Base-by-base conservation (phyloP, 1,140 invertebrate genomes). In the Nylanderia fulva region DNA sequence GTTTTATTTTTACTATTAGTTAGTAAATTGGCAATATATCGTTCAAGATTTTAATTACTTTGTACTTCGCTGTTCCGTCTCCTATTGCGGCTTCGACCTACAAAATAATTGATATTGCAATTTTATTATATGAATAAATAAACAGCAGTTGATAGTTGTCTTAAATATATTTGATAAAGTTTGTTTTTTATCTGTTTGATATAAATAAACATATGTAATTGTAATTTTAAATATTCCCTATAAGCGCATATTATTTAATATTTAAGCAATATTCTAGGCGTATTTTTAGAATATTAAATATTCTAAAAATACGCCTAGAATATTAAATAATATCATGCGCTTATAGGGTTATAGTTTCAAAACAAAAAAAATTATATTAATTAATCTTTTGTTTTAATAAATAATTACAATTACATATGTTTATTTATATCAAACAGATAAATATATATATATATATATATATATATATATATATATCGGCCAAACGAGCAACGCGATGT, bases 11-110 rank as follows among this genome's bases (percentile, higher is more conserved):
- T 60, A 56, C 52, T 4, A 58, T 45, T 21, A 18, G 15, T 54
- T 52, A 29, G 15, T 54, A n/a, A n/a, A 85, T 21, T 85, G 77
- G n/a, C 48, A 63, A 29, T 84, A 29, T 84, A 64, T 68, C 74
- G 42, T 61, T 18, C 48, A 64, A 84, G 79, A n/a, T 13, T 48
- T 88, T 92, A 92, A 27, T 91, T 88, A 76, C 84, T 87, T 91
- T 91, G 86, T 56, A 93, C 92, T 84, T 92, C 89, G 63, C 88
- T 91, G 83, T 88, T 92, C 86, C 92, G 92, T 82, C 92, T 90
- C 60, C 92, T 86, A 87, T 90, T 91, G 69, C 93, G 92, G 61
- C 92, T 92, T 63, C 93, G 92, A 39, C 93, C 93, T 93, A 89
- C 74, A 91, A 93, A 90, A 89, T 36, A 80, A 87, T 69, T 52